Base-by-base conservation (phyloP, 30 jellyfish, hydroid and myxozoan species). In the Phacellophora camtschatica region DNA sequence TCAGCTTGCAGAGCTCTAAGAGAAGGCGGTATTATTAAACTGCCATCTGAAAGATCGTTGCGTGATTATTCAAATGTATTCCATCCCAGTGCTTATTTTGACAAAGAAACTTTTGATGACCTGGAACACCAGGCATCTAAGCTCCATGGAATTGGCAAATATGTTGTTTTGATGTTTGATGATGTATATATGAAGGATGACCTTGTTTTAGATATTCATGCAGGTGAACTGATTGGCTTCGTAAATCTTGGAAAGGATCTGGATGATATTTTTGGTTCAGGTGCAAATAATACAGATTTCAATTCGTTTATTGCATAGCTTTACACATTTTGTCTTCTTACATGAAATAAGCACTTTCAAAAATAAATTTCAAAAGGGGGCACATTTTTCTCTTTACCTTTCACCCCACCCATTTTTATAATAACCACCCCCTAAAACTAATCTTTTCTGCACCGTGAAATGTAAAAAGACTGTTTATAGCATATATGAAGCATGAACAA, bases 121-220 rank as follows among this genome's bases (percentile, higher is more conserved):
- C 34, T 56, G 78, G 57, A 56, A 69, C 78, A 75, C 70, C 77
- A 75, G 48, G 88, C 58, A 8, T 71, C 85, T 4, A 30, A 71
- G 34, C 34, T 71, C 49, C 20, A 71, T 48, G 85, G 85, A 24
- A 71, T 22, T 20, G 85, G 43, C 30, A 71, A 50, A 43, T 71
- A 50, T 18, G 85, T 71, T 71, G 85, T 71, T 48, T 71, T 71
- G 54, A 71, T 71, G 85, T 43, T 71, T n/a, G 85, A 71, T 36
- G 85, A 71, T 11, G 18, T 71, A 36, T 71, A 72, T 50, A 73
- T 71, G 20, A 72, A 71, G 51, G 85, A 71, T 71, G 85, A 71
- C 56, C 54, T 71, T 19, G 85, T 71, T 0, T 71, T 71, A 37
- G 30, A 71, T 43, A 71, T 30, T 33, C 9, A 39, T 20, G 51